Evolutionary conservation across 2,113 vertebrate genomes (phyloP), one percentile per base, ranked within the genome.

Genomic region (Taurulus bubalis): DNA sequence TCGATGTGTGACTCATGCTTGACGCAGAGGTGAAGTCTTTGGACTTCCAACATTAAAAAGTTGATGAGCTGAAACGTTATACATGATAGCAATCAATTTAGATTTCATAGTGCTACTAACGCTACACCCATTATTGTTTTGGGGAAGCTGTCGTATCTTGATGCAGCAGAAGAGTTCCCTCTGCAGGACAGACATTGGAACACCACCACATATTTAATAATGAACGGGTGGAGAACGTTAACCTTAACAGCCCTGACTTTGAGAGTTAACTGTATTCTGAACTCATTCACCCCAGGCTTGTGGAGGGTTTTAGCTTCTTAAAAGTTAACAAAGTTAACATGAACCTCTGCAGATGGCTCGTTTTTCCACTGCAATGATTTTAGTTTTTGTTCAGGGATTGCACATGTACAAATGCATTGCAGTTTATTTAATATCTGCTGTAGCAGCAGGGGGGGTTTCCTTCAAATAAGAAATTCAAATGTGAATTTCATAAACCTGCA

Each of bases 171-270:
- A 88, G 60, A 74, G 86, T 22, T 72, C 86, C 86, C 80, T 69
- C 90, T 93, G 83, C 79, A 76, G 91, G 89, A 64, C 22, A 56
- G n/a, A 76, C 28, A 6, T 6, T 15, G 73, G 58, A 79, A 75
- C 38, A 28, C 32, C 38, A 24, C 2, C 15, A 30, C 32, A 36
- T 18, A 34, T 32, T 45, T 8, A 18, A 71, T 75, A 32, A 9
- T 42, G 32, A 55, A 32, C 32, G 45, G 14, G 40, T 60, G 38
- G 14, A 75, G 30, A 34, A 40, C 32, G 42, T 15, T 20, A 16
- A 59, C 6, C 32, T 15, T 3, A 49, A 14, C 30, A 69, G 10
- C 18, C 26, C 9, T 30, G 30, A 16, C 32, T 32, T 8, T 58
- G 4, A n/a, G 32, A 51, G 40, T 24, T 4, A 47, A 18, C 14